Evolutionary conservation across 2,113 vertebrate genomes (phyloP).

Genomic region (Anolis carolinensis): DNA sequence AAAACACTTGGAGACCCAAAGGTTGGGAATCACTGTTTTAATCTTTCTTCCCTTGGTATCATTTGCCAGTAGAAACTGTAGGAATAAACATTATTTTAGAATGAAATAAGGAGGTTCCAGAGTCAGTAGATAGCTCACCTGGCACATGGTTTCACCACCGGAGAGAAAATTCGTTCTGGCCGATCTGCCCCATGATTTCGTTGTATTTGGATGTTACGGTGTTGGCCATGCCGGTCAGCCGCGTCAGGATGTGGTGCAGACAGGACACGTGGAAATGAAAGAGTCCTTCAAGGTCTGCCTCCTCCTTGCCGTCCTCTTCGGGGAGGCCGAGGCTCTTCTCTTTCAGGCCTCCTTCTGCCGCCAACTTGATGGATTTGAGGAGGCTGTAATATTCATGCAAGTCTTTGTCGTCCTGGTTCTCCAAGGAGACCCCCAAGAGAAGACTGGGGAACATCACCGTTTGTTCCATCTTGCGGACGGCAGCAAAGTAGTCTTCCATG

Average conservation of each 20-base stretch:
- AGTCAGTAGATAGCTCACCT: constrained; percentile 26
- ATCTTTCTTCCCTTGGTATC: neutral
- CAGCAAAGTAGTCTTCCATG: constrained; percentile 75
- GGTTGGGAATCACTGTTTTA: no score
- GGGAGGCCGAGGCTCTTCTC: constrained; percentile 53
- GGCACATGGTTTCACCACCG: constrained; percentile 48
- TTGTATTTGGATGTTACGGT: constrained; percentile 82
- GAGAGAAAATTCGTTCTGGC: constrained; percentile 37
- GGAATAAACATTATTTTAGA: neutral
- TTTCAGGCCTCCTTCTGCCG: constrained; percentile 73
- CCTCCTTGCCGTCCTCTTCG: constrained; percentile 55
- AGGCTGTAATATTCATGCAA: constrained; percentile 77
- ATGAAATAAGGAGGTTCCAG: fast-evolving
- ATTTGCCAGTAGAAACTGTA: neutral
- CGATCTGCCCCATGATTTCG: constrained; percentile 78
- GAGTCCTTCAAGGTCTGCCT: constrained; percentile 72
- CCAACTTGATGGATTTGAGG: constrained; percentile 80
- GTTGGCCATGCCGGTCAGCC: constrained; percentile 79
- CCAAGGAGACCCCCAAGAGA: constrained; percentile 75
- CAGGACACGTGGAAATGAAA: constrained; percentile 83
- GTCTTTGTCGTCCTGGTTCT: constrained; percentile 56
- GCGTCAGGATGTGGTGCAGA: constrained; percentile 80
- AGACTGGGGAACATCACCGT: constrained; percentile 87
- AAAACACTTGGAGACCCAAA: no score
- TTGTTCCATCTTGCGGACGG: constrained; percentile 82